Conservation (phyloP, 2,113 vertebrate genomes). For the Xiphophorus hellerii region DNA sequence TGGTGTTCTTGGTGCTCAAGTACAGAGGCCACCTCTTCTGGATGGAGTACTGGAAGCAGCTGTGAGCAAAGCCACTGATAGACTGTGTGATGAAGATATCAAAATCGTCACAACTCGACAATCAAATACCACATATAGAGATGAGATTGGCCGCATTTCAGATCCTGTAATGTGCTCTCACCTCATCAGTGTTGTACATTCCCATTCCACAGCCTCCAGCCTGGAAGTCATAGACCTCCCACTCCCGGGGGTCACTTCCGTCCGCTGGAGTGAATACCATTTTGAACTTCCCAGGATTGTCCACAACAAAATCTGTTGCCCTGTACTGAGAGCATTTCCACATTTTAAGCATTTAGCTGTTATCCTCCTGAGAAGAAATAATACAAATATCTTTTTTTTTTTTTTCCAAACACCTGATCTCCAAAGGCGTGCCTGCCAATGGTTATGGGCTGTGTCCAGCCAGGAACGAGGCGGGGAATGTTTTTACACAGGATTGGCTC, state of each 20-base stretch:
- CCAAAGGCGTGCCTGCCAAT: conserved; percentile 95
- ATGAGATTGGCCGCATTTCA: not conserved
- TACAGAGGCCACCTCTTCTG: conserved; percentile 93
- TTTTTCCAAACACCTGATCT: conserved; percentile 85
- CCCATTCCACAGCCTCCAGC: conserved; percentile 94
- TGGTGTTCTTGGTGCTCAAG: conserved; percentile 96
- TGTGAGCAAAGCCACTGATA: conserved; percentile 94
- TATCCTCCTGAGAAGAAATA: not conserved
- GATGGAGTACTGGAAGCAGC: conserved; percentile 96
- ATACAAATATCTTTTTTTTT: not conserved
- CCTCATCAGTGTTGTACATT: conserved; percentile 98
- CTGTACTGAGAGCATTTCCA: conserved; percentile 84
- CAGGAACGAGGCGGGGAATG: conserved; percentile 92
- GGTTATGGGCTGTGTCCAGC: conserved; percentile 92
- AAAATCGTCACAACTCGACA: not conserved
- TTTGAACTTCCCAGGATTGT: conserved; percentile 88
- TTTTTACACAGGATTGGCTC: conserved; percentile 97
- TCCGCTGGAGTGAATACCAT: conserved; percentile 87
- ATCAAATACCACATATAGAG: not conserved
- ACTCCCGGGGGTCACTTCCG: conserved; percentile 83
- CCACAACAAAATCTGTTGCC: conserved; percentile 91
- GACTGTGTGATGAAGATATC: conserved; percentile 78
- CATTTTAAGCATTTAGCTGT: not conserved
- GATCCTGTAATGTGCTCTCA: conserved; percentile 48
- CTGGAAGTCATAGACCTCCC: conserved; percentile 92